Evolutionary conservation across 2,888 invertebrate genomes (phyloP).

Genomic region (Lasioglossum calceatum): DNA sequence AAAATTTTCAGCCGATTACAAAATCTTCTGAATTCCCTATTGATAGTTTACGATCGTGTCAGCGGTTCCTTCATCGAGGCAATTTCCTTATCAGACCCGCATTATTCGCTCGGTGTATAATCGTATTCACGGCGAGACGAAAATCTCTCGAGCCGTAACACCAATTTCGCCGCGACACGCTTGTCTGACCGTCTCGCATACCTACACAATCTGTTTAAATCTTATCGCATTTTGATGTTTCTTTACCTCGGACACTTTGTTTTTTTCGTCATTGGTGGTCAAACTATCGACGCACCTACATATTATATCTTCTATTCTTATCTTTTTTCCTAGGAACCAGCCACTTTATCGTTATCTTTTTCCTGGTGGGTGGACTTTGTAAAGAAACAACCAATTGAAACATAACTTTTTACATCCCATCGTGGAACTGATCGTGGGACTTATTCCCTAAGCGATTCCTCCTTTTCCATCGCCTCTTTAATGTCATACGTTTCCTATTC

Average conservation of each 20-base stretch:
- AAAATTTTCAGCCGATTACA: not conserved
- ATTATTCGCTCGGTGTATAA: slow-evolving; percentile 11
- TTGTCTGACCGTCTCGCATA: slow-evolving; percentile 40
- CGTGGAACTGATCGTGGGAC: not conserved
- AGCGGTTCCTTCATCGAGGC: not conserved
- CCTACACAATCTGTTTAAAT: not conserved
- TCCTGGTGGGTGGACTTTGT: not conserved
- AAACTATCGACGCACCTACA: not conserved
- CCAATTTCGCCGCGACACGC: slow-evolving; percentile 35
- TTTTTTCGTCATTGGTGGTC: slow-evolving; percentile 2
- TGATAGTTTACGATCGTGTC: not conserved
- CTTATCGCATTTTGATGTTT: slow-evolving; percentile 19
- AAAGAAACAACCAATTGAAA: not conserved
- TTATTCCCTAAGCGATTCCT: not conserved
- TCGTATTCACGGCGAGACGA: slow-evolving; percentile 34
- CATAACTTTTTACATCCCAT: not conserved
- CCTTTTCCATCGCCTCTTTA: too few species aligned
- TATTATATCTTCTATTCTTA: not conserved
- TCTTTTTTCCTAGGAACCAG: not conserved
- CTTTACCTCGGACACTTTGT: not conserved
- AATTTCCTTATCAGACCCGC: not conserved
- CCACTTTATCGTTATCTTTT: not conserved
- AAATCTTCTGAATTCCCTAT: not conserved
- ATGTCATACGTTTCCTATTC: not conserved
- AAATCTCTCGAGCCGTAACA: slow-evolving; percentile 9